phyloP scores from a whole-genome alignment of 2,113 vertebrate species.

The Poicephalus meyeri region DNA sequence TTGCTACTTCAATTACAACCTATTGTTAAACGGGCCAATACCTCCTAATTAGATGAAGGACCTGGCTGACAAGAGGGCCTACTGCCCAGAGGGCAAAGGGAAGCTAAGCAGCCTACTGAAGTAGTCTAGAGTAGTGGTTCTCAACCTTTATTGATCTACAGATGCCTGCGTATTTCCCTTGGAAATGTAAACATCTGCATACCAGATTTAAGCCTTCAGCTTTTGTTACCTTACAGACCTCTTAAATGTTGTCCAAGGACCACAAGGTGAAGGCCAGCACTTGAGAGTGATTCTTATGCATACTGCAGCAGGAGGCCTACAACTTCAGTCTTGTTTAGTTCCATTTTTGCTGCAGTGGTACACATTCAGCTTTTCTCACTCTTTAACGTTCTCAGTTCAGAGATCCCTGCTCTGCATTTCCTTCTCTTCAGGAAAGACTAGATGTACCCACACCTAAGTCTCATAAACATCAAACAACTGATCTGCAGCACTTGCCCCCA shows the following conservation, averaged over 20 bases:
- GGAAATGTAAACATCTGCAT: slow-evolving; percentile 17
- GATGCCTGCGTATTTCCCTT: not conserved
- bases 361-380: not conserved
- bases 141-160: slow-evolving; percentile 33
- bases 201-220: not conserved
- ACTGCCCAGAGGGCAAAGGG: not conserved
- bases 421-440: not conserved
- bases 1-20: not conserved
- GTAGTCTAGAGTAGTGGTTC: not conserved
- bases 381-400: not conserved
- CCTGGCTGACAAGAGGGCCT: not conserved
- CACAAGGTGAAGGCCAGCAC: not conserved
- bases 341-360: not conserved
- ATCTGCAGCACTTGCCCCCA: not conserved
- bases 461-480: not conserved
- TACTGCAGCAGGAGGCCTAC: not conserved
- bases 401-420: not conserved
- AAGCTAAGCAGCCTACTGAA: not conserved
- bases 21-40: not conserved
- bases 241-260: not conserved
- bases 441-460: not conserved
- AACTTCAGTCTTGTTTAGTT: not conserved
- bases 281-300: not conserved
- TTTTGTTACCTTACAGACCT: not conserved
- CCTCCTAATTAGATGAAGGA: not conserved